These are phyloP conservation scores for Diarsia mendica DNA, from an alignment of 2,888 invertebrate species.

Conservation along the genomic window DNA sequence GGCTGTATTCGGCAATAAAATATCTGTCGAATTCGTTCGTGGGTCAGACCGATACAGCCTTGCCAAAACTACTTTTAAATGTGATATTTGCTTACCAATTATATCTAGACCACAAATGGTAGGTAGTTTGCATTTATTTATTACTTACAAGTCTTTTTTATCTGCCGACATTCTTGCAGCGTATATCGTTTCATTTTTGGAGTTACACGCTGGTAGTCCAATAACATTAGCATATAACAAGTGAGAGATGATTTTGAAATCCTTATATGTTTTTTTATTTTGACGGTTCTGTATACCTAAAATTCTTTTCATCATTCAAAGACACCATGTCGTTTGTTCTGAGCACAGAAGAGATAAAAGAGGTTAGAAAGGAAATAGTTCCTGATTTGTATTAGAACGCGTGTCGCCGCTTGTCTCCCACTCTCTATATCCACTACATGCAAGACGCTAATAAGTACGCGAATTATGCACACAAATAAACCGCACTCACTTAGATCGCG, in stretches of 20 bases:
- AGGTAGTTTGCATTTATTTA: conserved; percentile 43
- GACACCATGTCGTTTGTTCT: background rate
- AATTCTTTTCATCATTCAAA: background rate
- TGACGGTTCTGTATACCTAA: background rate
- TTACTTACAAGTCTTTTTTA: conserved; percentile 38
- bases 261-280: background rate
- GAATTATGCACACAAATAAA: too few species aligned
- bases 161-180: conserved; percentile 33
- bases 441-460: too few species aligned
- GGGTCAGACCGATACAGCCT: conserved; percentile 32
- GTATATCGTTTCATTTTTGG: conserved; percentile 8
- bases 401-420: too few species aligned
- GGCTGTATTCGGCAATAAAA: conserved; percentile 53
- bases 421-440: too few species aligned
- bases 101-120: conserved; percentile 51
- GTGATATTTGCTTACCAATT: conserved; percentile 50
- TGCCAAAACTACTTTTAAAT: conserved; percentile 58
- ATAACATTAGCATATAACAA: conserved; percentile 33
- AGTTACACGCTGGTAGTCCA: background rate
- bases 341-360: too few species aligned
- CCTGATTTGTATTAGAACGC: too few species aligned
- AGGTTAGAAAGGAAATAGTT: too few species aligned
- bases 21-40: conserved; percentile 43
- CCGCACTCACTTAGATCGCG: too few species aligned
- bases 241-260: conserved; percentile 4